Evolutionary conservation across 1,140 invertebrate species (phyloP).

Genomic region (Panagrolaimus sp.): DNA sequence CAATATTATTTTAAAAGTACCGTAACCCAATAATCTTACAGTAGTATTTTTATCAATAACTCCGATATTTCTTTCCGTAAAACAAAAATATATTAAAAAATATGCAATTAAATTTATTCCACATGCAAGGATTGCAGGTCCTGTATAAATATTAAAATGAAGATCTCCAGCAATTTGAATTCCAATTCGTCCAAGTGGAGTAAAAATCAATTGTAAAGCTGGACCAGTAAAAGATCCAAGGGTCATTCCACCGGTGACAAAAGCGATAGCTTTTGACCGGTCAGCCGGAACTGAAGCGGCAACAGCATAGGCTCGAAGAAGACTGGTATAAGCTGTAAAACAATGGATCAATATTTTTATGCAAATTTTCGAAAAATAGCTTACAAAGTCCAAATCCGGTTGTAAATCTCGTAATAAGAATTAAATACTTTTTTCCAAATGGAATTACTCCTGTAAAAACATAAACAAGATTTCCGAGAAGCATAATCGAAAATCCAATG

Average conservation of each 20-base stretch:
- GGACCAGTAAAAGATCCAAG: slow-evolving; percentile 30
- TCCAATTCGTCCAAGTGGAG: slow-evolving; percentile 23
- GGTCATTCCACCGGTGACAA: slow-evolving; percentile 32
- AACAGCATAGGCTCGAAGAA: slow-evolving; percentile 29
- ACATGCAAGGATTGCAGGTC: slow-evolving; percentile 52
- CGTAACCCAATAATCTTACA: background rate
- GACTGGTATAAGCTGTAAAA: slow-evolving; percentile 27
- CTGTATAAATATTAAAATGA: slow-evolving; percentile 59
- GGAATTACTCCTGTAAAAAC: slow-evolving; percentile 46
- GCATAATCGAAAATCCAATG: slow-evolving; percentile 58
- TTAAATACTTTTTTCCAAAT: slow-evolving; percentile 23
- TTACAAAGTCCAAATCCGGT: slow-evolving; percentile 36
- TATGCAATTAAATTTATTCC: slow-evolving; percentile 43
- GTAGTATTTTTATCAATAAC: slow-evolving; percentile 13
- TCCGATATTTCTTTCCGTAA: slow-evolving; percentile 40
- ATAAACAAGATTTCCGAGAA: slow-evolving; percentile 61
- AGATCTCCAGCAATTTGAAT: slow-evolving; percentile 19
- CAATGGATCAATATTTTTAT: slow-evolving; percentile 11
- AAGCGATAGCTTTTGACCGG: slow-evolving; percentile 38
- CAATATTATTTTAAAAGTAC: background rate
- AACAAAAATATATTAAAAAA: slow-evolving; percentile 31
- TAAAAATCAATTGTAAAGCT: slow-evolving; percentile 28
- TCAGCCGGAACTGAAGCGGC: slow-evolving; percentile 33
- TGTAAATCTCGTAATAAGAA: slow-evolving; percentile 33
- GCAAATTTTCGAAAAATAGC: background rate